These are phyloP conservation scores for Drosophila auraria DNA, from an alignment of 1,140 invertebrate genomes.

Conservation along the genomic window DNA sequence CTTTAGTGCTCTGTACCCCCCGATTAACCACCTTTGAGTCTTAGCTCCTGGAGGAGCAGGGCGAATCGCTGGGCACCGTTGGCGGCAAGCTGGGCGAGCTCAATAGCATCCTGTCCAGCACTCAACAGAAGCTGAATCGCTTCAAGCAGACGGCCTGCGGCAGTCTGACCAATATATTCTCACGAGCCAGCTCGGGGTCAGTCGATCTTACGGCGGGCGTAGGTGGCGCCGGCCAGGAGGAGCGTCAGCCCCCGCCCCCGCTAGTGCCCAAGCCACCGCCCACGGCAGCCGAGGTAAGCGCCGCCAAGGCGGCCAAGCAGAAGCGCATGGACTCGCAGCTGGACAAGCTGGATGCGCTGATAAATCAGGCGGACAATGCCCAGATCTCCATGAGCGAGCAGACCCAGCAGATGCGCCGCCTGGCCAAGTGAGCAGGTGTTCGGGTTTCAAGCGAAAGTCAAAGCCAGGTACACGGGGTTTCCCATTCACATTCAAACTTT, in stretches of 20 bases:
- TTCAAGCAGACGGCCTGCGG: constrained; percentile 89
- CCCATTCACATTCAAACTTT: not conserved
- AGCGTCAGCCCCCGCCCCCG: constrained; percentile 79
- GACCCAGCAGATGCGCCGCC: constrained; percentile 90
- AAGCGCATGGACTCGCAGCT: constrained; percentile 88
- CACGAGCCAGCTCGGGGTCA: constrained; percentile 80
- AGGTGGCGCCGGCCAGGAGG: constrained; percentile 44
- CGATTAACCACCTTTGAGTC: not conserved
- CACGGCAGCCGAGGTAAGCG: constrained; percentile 70
- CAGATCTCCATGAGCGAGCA: constrained; percentile 89
- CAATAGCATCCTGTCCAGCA: constrained; percentile 91
- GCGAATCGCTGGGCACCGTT: constrained; percentile 90
- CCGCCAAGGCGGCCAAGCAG: constrained; percentile 86
- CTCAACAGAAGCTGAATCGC: constrained; percentile 94
- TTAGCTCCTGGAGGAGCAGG: constrained; percentile 89
- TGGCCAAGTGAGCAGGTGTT: constrained; percentile 86
- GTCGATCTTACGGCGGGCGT: constrained; percentile 39
- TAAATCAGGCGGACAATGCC: constrained; percentile 89
- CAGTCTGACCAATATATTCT: constrained; percentile 75
- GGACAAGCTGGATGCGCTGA: constrained; percentile 88
- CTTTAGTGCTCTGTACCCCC: not conserved
- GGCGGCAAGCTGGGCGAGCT: constrained; percentile 93
- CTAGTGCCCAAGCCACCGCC: constrained; percentile 64
- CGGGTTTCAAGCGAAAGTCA: not conserved
- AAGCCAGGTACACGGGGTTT: constrained; percentile 7